A percentile compares a stretch with the other conserved stretches of the same genome.
These are phyloP conservation scores for Upupa epops DNA, from an alignment of 2,113 vertebrate species.

Conservation along the genomic window DNA sequence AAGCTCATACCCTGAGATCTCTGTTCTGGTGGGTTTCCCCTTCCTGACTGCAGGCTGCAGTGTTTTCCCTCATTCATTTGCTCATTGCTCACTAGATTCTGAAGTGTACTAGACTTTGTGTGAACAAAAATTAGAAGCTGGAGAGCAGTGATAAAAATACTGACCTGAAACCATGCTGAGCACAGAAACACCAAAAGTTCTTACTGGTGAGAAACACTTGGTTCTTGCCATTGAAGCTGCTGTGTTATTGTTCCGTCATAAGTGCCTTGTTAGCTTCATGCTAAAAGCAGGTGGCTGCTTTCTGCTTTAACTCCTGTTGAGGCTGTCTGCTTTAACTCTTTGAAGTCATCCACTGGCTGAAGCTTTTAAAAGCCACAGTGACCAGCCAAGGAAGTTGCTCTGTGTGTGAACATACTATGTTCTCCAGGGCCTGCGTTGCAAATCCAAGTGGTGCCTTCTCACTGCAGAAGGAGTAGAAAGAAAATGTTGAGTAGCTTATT, in stretches of 20 bases:
- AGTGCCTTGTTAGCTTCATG: background rate
- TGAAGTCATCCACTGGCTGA: background rate
- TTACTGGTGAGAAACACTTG: background rate
- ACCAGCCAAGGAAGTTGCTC: background rate
- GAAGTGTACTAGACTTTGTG: fast-evolving
- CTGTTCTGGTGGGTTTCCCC: background rate
- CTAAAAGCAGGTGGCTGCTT: background rate
- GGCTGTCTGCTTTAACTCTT: background rate
- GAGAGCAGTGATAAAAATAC: background rate
- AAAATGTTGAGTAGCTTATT: background rate
- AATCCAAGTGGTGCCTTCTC: background rate
- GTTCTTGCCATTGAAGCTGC: background rate
- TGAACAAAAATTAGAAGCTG: background rate
- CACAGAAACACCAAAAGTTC: background rate
- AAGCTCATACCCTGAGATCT: background rate
- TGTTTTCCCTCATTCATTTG: background rate
- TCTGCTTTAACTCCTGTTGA: background rate
- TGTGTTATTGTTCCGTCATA: background rate
- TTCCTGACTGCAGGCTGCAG: background rate
- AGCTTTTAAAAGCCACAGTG: background rate
- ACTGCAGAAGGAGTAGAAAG: background rate
- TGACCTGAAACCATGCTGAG: background rate
- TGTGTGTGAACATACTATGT: fast-evolving
- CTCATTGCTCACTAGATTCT: background rate
- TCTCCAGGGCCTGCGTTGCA: background rate